Percentiles rank a stretch among this genome's conserved stretches.
These are phyloP conservation scores for Drosophila trichaetosa DNA, from an alignment of 2,888 invertebrate species.

Conservation along the genomic window DNA sequence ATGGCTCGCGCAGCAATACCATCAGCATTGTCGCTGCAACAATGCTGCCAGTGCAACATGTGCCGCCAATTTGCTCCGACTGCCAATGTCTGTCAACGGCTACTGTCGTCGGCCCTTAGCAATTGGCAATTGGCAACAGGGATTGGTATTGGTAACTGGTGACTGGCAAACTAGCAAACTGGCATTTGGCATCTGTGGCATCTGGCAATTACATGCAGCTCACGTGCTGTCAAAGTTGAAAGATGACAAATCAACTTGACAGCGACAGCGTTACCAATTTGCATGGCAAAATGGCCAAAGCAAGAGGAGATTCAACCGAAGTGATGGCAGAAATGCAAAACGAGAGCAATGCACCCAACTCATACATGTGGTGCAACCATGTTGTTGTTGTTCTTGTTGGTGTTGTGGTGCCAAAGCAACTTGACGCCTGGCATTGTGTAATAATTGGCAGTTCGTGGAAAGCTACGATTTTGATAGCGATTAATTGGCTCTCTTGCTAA, in stretches of 20 bases:
- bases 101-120: conserved; percentile 60
- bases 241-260: conserved; percentile 79
- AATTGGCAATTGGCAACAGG: conserved; percentile 23
- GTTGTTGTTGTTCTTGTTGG: conserved; percentile 7
- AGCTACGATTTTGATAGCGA: conserved; percentile 70
- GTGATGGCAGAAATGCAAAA: conserved; percentile 59
- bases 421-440: conserved; percentile 78
- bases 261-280: conserved; percentile 70
- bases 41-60: conserved; percentile 50
- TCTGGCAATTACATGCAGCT: conserved; percentile 78
- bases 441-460: conserved; percentile 79
- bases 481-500: conserved; percentile 69
- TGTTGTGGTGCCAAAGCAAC: conserved; percentile 47
- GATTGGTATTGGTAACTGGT: conserved; percentile 30
- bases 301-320: conserved; percentile 60
- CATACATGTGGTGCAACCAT: conserved; percentile 14
- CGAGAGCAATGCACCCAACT: conserved; percentile 54
- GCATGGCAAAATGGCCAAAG: conserved; percentile 73
- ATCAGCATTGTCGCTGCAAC: conserved; percentile 18
- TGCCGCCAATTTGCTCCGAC: conserved; percentile 73
- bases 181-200: conserved; percentile 41
- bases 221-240: conserved; percentile 80
- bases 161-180: conserved; percentile 12
- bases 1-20: conserved; percentile 1
- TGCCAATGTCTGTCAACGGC: conserved; percentile 72